phyloP scores from a whole-genome alignment of 1,140 invertebrate genomes.

The Penaeus japonicus region DNA sequence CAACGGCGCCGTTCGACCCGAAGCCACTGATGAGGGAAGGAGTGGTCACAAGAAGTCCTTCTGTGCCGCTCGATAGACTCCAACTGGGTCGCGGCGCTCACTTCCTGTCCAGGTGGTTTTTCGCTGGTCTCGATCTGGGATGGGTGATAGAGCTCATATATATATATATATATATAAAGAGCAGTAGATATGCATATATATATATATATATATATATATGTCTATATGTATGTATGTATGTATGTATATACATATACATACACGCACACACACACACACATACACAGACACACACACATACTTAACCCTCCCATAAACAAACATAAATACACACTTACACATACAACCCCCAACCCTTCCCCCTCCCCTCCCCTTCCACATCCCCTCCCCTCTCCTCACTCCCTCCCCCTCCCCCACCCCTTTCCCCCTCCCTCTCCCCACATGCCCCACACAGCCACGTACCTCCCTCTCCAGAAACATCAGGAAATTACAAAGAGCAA shows the following conservation, averaged over 20 bases:
- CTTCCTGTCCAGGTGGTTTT: constrained; percentile 70
- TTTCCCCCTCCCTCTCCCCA: too few species aligned
- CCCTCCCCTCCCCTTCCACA: too few species aligned
- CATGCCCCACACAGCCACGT: neutral
- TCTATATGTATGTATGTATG: neutral
- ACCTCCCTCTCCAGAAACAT: constrained; percentile 81
- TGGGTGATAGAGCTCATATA: neutral
- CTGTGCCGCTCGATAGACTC: constrained; percentile 76
- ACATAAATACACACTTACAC: too few species aligned
- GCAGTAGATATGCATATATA: too few species aligned
- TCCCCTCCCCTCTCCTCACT: too few species aligned
- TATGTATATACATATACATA: neutral
- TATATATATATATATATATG: too few species aligned
- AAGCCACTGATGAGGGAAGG: constrained; percentile 91
- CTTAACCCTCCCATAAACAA: constrained; percentile 68
- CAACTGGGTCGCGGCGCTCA: constrained; percentile 73
- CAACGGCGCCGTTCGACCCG: constrained; percentile 86
- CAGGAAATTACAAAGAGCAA: constrained; percentile 90
- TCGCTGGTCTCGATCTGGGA: constrained; percentile 58
- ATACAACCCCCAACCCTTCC: too few species aligned
- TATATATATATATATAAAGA: too few species aligned
- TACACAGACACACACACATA: constrained; percentile 70
- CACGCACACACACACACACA: neutral
- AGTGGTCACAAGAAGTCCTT: constrained; percentile 73
- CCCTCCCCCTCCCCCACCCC: too few species aligned